Evolutionary conservation across 2,888 invertebrate genomes (phyloP).

Genomic region (Autographa gamma): DNA sequence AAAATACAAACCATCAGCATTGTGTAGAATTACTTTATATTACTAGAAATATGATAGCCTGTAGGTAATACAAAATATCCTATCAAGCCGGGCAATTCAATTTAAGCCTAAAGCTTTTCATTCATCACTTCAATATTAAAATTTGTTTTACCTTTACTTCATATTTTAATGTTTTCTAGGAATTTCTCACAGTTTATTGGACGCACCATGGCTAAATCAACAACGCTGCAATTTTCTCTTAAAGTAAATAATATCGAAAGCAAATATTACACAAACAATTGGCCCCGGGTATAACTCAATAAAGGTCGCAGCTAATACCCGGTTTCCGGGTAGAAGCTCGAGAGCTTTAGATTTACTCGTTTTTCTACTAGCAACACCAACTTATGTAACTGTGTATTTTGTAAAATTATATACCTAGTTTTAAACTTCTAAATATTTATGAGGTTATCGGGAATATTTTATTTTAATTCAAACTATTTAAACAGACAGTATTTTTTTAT

Average conservation of each 20-base stretch:
- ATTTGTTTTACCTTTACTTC: no score
- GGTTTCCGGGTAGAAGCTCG: constrained; percentile 46
- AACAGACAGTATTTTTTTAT: no score
- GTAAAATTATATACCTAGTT: no score
- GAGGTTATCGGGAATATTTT: neutral
- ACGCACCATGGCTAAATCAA: neutral
- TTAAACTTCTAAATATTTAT: constrained; percentile 9
- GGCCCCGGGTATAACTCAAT: constrained; percentile 57
- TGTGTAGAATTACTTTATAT: no score
- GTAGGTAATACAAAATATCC: no score
- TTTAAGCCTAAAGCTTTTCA: no score
- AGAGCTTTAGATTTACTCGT: constrained; percentile 38
- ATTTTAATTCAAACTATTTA: neutral
- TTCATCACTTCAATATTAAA: no score
- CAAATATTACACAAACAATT: constrained; percentile 50
- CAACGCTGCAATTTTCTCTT: constrained; percentile 5
- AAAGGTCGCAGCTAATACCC: constrained; percentile 48
- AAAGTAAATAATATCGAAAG: constrained; percentile 17
- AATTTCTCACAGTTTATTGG: neutral
- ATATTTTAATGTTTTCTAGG: neutral
- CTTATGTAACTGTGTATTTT: no score
- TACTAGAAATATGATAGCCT: no score
- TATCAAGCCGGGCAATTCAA: no score
- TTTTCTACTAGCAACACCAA: constrained; percentile 21
- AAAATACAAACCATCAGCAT: no score